These are phyloP conservation scores for Heliconius himera DNA, from an alignment of 1,140 invertebrate species.

Conservation along the genomic window DNA sequence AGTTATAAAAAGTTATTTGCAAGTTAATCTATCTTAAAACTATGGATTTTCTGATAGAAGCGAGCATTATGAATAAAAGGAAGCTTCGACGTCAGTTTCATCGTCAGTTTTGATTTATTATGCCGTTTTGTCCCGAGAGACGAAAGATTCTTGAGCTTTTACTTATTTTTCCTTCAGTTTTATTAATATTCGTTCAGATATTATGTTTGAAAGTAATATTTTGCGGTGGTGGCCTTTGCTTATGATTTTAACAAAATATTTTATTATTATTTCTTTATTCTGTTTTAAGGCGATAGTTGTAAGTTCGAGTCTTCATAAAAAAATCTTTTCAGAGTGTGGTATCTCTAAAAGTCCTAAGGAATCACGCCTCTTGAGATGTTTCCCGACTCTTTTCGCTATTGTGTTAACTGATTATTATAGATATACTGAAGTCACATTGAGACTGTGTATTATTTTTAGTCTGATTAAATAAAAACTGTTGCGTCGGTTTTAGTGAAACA, in stretches of 20 bases:
- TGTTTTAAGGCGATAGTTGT: too few relatives aligned
- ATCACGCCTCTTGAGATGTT: too few relatives aligned
- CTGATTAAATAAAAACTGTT: too few relatives aligned
- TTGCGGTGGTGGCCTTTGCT: neutral
- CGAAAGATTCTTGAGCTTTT: neutral
- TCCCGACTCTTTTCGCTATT: too few relatives aligned
- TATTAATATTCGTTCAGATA: neutral
- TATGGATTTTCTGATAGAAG: neutral
- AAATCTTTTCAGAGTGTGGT: too few relatives aligned
- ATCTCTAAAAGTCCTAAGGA: too few relatives aligned
- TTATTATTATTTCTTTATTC: neutral
- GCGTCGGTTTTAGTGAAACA: too few relatives aligned
- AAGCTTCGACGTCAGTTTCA: neutral
- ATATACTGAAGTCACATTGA: too few relatives aligned
- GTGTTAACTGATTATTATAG: too few relatives aligned
- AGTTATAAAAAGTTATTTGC: neutral
- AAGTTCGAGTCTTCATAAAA: too few relatives aligned
- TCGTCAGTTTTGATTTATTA: slow-evolving; percentile 6
- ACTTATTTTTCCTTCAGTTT: neutral
- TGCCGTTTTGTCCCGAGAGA: slow-evolving; percentile 6
- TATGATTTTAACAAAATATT: neutral
- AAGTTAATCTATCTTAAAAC: neutral
- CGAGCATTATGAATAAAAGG: neutral
- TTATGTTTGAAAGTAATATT: neutral
- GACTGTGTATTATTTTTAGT: too few relatives aligned